Conservation (phyloP, 2,113 vertebrate genomes). For the Pholis gunnellus region DNA sequence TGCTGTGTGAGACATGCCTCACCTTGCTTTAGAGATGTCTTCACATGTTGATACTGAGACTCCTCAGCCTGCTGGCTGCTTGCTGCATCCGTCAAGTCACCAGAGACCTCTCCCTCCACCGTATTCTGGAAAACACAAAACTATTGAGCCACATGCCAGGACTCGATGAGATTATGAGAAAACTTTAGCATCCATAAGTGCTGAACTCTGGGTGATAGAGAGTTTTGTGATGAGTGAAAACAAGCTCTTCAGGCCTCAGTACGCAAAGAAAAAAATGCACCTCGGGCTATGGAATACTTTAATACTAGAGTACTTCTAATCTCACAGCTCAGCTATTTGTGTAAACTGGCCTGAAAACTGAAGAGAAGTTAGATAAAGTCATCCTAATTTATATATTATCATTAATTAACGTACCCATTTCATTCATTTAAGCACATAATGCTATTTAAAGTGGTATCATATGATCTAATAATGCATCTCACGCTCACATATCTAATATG, state of each 20-base stretch:
- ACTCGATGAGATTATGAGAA: no score
- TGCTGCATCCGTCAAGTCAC: constrained; percentile 26
- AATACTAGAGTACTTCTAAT: neutral
- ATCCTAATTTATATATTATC: neutral
- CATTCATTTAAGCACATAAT: neutral
- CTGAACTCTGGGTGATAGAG: neutral
- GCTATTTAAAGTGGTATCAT: neutral
- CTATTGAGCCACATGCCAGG: neutral
- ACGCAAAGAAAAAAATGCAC: neutral
- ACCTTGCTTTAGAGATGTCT: constrained; percentile 80
- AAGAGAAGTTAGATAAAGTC: neutral
- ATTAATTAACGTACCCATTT: neutral
- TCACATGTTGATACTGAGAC: constrained; percentile 64
- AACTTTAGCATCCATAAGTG: neutral
- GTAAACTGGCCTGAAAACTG: no score
- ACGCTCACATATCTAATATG: neutral
- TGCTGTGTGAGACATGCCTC: constrained; percentile 15
- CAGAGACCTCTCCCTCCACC: neutral
- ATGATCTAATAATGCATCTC: neutral
- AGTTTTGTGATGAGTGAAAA: neutral
- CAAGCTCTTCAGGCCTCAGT: constrained; percentile 7
- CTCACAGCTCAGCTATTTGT: neutral
- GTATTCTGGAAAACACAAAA: constrained; percentile 56
- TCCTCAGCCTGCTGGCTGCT: neutral
- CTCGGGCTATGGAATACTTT: constrained; percentile 2